These are phyloP conservation scores for Cichladusa arquata DNA, from an alignment of 2,113 vertebrate genomes.

Conservation along the genomic window DNA sequence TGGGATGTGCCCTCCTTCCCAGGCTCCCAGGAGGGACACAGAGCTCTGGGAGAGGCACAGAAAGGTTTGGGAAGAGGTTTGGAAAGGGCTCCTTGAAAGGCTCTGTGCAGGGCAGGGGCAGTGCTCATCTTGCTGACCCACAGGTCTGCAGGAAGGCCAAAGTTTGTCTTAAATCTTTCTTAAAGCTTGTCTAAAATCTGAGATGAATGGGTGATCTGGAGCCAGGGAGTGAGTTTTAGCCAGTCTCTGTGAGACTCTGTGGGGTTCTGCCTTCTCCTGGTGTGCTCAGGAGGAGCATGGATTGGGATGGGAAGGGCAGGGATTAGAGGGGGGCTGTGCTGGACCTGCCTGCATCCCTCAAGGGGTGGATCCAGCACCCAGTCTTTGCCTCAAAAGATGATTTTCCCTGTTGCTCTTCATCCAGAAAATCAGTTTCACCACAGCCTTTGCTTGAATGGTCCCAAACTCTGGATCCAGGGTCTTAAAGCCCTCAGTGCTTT, in stretches of 20 bases:
- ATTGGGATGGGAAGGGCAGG: neutral
- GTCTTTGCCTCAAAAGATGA: neutral
- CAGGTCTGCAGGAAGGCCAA: neutral
- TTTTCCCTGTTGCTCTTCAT: neutral
- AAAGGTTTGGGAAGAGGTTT: neutral
- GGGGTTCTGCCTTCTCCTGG: neutral
- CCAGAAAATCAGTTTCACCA: neutral
- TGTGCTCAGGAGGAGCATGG: fast-evolving
- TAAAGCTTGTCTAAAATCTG: neutral
- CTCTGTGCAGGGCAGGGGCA: neutral
- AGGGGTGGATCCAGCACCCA: neutral
- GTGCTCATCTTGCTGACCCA: fast-evolving
- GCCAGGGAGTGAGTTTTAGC: neutral
- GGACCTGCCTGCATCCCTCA: fast-evolving
- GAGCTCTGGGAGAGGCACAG: neutral
- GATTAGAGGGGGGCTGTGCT: neutral
- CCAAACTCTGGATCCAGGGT: fast-evolving
- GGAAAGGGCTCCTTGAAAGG: neutral
- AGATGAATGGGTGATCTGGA: neutral
- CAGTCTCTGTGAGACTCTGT: neutral
- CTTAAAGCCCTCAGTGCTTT: neutral
- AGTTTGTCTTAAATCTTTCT: neutral
- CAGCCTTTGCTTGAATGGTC: neutral
- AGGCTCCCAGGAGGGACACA: fast-evolving
- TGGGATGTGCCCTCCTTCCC: neutral